Evolutionary conservation across 2,888 invertebrate species (phyloP).

Genomic region (Encarsia formosa): DNA sequence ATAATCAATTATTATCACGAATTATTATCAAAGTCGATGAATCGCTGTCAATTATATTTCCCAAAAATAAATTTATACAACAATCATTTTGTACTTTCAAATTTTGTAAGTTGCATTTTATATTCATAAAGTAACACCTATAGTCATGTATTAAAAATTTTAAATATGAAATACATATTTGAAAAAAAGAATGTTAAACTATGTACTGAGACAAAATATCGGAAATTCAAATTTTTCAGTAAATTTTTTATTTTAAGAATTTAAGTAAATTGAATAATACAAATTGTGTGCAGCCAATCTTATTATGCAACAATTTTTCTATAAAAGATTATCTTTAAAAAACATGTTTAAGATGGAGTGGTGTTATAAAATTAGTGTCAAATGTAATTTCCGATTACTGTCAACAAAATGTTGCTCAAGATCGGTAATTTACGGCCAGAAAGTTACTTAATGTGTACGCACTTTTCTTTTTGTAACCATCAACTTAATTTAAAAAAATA

Average conservation of each 20-base stretch:
- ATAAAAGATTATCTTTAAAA: not conserved
- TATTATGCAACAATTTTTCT: not conserved
- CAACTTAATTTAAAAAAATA: slow-evolving; percentile 3
- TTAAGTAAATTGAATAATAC: slow-evolving; percentile 9
- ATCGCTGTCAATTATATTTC: slow-evolving; percentile 17
- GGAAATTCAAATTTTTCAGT: not conserved
- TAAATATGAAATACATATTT: no score
- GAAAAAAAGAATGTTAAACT: no score
- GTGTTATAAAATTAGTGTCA: slow-evolving; percentile 4
- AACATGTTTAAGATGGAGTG: slow-evolving; percentile 1
- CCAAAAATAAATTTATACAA: no score
- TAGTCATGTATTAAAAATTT: no score
- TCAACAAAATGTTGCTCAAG: slow-evolving; percentile 29
- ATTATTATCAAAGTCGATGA: slow-evolving; percentile 8
- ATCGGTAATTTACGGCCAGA: slow-evolving; percentile 36
- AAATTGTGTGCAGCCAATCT: not conserved
- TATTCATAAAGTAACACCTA: no score
- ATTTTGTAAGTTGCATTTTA: no score
- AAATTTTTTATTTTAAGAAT: slow-evolving; percentile 13
- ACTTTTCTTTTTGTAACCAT: slow-evolving; percentile 16
- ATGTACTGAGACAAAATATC: not conserved
- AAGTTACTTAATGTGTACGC: slow-evolving; percentile 42
- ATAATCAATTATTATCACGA: not conserved
- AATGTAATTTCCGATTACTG: slow-evolving; percentile 33
- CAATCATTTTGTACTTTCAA: slow-evolving; percentile 17